Percentiles rank a stretch among this genome's conserved stretches.
Conservation (phyloP, 2,113 vertebrate species). For the Calidris pugnax region DNA sequence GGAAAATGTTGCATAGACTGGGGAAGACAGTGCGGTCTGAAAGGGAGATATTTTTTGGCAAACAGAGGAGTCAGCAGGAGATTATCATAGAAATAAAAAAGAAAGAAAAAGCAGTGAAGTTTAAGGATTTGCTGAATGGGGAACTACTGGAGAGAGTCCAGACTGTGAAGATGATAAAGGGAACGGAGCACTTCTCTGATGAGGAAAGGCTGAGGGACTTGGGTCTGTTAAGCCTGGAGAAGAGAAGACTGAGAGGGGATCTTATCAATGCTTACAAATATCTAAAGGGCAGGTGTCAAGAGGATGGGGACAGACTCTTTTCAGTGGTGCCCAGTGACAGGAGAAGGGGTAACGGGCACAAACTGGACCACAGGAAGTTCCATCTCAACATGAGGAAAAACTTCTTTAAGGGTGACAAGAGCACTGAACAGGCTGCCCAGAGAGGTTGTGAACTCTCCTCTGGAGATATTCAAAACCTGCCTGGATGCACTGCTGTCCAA, state of each 20-base stretch:
- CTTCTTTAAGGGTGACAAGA: background rate
- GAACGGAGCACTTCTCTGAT: background rate
- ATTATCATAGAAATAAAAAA: background rate
- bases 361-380: background rate
- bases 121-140: background rate
- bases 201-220: background rate
- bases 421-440: background rate
- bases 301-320: background rate
- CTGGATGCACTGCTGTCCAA: background rate
- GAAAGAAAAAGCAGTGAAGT: background rate
- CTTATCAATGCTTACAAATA: background rate
- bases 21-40: background rate
- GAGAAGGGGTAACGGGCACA: background rate
- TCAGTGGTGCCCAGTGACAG: background rate
- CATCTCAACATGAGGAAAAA: background rate
- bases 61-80: background rate
- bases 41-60: background rate
- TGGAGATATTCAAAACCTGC: background rate
- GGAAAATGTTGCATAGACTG: background rate
- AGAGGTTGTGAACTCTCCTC: background rate
- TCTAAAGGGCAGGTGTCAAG: background rate
- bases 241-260: background rate
- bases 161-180: background rate
- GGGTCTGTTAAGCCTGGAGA: background rate
- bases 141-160: background rate